phyloP scores from a whole-genome alignment of 30 jellyfish, hydroid and myxozoan species.

The Chironex yamaguchii region DNA sequence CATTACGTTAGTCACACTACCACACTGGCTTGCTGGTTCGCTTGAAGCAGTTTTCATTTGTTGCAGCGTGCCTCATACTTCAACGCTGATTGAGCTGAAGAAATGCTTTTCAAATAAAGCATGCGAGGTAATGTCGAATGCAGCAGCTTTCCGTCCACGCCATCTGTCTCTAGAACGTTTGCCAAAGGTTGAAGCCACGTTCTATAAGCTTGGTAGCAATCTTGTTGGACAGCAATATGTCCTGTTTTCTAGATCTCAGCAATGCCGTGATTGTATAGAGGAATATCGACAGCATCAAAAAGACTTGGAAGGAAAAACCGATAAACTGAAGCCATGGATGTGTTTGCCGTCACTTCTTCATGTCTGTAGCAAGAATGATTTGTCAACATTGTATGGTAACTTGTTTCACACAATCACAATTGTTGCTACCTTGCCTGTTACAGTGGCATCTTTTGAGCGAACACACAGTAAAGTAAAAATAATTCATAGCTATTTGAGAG shows the following conservation, averaged over 20 bases:
- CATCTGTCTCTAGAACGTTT: background rate
- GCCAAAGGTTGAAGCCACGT: conserved; percentile 11
- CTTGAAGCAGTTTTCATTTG: too few relatives aligned
- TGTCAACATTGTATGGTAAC: conserved; percentile 40
- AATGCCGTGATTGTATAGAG: conserved; percentile 39
- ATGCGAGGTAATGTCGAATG: conserved; percentile 37
- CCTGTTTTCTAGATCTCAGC: conserved; percentile 23
- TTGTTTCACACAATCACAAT: conserved; percentile 6
- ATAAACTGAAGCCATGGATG: conserved; percentile 42
- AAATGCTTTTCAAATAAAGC: conserved; percentile 50
- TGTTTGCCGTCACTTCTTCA: conserved; percentile 63
- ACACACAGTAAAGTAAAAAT: conserved; percentile 61
- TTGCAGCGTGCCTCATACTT: too few relatives aligned
- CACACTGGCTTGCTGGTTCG: too few relatives aligned
- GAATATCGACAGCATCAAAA: too few relatives aligned
- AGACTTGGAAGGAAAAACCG: conserved; percentile 21
- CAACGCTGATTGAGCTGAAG: conserved; percentile 22
- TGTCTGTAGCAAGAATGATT: conserved; percentile 17
- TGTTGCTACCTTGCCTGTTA: conserved; percentile 64
- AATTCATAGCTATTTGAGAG: conserved; percentile 39
- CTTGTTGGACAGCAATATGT: conserved; percentile 50
- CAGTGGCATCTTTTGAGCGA: conserved; percentile 62
- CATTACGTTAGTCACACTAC: too few relatives aligned
- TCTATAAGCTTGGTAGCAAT: conserved; percentile 12
- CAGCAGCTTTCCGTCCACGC: conserved; percentile 48